These are phyloP conservation scores for Ellobius talpinus DNA, from an alignment of 2,113 vertebrate genomes.

Conservation along the genomic window DNA sequence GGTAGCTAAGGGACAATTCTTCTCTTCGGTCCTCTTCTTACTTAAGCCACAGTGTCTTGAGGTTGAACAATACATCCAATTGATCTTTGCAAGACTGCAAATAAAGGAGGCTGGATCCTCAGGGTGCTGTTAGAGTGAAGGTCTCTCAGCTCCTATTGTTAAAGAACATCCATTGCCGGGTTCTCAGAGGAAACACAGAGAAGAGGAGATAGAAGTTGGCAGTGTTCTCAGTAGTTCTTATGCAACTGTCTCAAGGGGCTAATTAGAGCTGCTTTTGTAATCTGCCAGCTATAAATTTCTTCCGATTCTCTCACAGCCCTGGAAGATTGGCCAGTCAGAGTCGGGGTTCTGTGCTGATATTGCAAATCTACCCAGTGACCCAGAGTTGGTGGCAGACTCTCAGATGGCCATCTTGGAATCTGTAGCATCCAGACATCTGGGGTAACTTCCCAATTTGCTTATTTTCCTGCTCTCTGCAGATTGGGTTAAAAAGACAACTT, in stretches of 20 bases:
- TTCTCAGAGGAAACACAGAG: conserved; percentile 76
- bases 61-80: conserved; percentile 47
- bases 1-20: conserved; percentile 10
- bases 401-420: background rate
- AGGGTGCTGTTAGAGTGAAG: conserved; percentile 69
- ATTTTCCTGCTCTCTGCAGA: conserved; percentile 68
- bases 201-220: conserved; percentile 81
- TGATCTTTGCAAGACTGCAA: conserved; percentile 74
- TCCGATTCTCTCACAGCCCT: conserved; percentile 76
- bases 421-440: conserved; percentile 46
- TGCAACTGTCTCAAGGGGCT: conserved; percentile 83
- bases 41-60: conserved; percentile 64
- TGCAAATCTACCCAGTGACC: conserved; percentile 69
- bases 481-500: conserved; percentile 78
- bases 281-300: conserved; percentile 85
- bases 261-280: conserved; percentile 88
- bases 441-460: conserved; percentile 70
- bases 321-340: conserved; percentile 71
- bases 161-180: conserved; percentile 83
- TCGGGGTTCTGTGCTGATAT: conserved; percentile 79
- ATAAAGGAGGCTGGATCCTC: conserved; percentile 75
- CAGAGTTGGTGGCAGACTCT: conserved; percentile 57
- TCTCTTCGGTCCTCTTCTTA: conserved; percentile 21
- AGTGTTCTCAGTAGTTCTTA: conserved; percentile 82
- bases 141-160: conserved; percentile 81